phyloP scores from a whole-genome alignment of 2,113 vertebrate species.

The Pseudonaja textilis region DNA sequence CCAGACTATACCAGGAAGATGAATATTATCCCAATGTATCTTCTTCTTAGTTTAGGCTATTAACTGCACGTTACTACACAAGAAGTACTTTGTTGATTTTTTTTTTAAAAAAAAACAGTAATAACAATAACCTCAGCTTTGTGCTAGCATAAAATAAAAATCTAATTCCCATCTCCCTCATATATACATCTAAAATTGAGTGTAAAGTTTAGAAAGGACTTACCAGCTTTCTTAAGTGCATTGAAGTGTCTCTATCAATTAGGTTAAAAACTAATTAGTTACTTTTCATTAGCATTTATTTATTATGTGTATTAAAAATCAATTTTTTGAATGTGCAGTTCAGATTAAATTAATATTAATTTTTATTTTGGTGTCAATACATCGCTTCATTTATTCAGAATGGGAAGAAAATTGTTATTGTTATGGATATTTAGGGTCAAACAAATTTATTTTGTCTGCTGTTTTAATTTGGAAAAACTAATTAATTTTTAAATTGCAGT shows the following conservation, averaged over 20 bases:
- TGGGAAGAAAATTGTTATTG: constrained; percentile 2
- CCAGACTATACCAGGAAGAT: not conserved
- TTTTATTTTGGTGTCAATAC: not conserved
- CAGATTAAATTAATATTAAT: constrained; percentile 10
- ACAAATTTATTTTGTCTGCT: not conserved
- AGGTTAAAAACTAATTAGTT: constrained; percentile 22
- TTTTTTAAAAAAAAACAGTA: not conserved
- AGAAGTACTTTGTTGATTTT: not conserved
- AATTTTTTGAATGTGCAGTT: constrained; percentile 19
- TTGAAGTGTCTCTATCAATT: constrained; percentile 23
- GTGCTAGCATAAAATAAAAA: not conserved
- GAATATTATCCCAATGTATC: not conserved
- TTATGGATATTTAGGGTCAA: not conserved
- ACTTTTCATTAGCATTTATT: constrained; percentile 30
- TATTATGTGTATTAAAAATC: constrained; percentile 11
- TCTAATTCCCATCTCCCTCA: not conserved
- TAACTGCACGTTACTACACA: not conserved
- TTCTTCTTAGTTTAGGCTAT: not conserved
- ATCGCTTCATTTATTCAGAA: not conserved
- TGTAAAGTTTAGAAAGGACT: constrained; percentile 4
- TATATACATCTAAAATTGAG: not conserved
- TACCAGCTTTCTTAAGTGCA: not conserved
- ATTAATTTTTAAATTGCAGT: not conserved
- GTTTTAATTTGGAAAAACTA: constrained; percentile 17
- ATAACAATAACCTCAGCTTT: not conserved